Percentiles rank a stretch among this genome's conserved stretches.
Evolutionary conservation across 2,797 vertebrate species (phyloP).

Genomic region (Tolypeutes matacus): DNA sequence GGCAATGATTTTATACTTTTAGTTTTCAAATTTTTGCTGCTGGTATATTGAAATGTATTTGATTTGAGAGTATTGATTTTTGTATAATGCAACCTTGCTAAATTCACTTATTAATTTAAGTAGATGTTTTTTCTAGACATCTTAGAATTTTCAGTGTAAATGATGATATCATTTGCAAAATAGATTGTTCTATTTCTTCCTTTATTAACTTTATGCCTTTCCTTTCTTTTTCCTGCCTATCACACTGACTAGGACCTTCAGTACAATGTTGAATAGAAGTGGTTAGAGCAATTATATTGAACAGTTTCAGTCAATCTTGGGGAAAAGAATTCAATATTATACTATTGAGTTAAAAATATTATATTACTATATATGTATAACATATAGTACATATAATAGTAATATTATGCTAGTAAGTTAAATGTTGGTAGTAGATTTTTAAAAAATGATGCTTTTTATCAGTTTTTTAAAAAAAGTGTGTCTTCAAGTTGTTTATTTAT

Average conservation of each 20-base stretch:
- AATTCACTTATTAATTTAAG: slow-evolving; percentile 15
- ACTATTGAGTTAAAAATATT: background rate
- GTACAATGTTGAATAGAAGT: too few species aligned
- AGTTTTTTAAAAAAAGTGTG: too few species aligned
- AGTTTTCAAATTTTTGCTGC: background rate
- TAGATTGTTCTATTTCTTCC: background rate
- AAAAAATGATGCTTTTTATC: background rate
- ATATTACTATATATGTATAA: too few species aligned
- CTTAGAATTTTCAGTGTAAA: background rate
- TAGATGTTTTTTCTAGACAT: background rate
- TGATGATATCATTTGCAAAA: background rate
- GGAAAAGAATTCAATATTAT: background rate
- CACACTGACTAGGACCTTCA: background rate
- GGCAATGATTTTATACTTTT: background rate
- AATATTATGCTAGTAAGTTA: background rate
- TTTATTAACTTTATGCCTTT: background rate
- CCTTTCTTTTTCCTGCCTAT: background rate
- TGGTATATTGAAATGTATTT: background rate
- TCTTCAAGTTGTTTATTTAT: too few species aligned
- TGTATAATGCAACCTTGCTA: background rate
- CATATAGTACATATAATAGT: too few species aligned
- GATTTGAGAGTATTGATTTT: background rate
- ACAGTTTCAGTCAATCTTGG: background rate
- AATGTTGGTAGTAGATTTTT: background rate
- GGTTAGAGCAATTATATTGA: slow-evolving; percentile 3